phyloP scores from a whole-genome alignment of 2,113 vertebrate genomes.

The Prunella fulvescens region DNA sequence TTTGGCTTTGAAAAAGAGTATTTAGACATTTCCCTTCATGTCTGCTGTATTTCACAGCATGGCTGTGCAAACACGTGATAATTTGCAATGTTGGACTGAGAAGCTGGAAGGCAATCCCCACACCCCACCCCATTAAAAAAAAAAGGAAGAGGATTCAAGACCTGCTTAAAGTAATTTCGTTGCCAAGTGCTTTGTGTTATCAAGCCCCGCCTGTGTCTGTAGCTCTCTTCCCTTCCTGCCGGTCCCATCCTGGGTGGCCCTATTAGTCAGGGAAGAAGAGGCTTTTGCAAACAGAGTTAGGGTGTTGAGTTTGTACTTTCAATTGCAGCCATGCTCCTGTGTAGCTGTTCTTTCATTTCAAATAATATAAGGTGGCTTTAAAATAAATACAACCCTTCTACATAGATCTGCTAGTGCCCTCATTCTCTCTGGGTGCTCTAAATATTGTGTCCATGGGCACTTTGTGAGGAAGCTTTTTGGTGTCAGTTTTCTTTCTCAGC shows the following conservation, averaged over 20 bases:
- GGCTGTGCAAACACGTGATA: background rate
- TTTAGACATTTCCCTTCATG: background rate
- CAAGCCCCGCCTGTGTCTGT: background rate
- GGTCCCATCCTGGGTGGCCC: background rate
- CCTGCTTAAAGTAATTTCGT: background rate
- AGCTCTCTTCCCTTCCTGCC: background rate
- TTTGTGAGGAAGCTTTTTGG: fast-evolving
- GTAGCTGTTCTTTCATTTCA: background rate
- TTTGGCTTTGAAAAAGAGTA: background rate
- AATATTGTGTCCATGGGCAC: background rate
- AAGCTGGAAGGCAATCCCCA: background rate
- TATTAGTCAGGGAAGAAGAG: background rate
- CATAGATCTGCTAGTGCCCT: background rate
- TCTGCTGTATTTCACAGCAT: background rate
- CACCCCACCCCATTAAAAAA: background rate
- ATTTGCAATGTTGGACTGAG: background rate
- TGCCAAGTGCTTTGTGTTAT: conserved; percentile 3
- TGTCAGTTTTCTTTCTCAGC: background rate
- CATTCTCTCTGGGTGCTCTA: background rate
- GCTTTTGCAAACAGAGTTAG: background rate
- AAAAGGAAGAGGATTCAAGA: background rate
- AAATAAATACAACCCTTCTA: background rate
- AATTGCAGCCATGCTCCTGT: background rate
- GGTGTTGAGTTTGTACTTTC: background rate
- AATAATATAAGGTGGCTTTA: background rate